phyloP scores from a whole-genome alignment of 2,888 invertebrate genomes.

The Drosophila parthenogenetica region DNA sequence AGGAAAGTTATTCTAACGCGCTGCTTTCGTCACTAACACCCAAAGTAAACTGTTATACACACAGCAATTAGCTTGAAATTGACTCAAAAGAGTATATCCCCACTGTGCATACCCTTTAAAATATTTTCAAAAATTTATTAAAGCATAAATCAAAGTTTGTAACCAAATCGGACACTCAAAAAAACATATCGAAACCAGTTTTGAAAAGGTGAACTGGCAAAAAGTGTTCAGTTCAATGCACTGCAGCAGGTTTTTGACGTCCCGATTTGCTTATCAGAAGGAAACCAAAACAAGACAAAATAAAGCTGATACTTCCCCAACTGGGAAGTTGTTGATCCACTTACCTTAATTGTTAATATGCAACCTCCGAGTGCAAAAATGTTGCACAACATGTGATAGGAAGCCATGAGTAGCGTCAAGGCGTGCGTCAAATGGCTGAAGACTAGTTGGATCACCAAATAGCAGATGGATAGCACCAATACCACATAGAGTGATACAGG shows the following conservation, averaged over 20 bases:
- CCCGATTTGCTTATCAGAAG: conserved; percentile 53
- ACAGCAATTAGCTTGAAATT: too few species aligned
- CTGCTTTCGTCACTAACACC: too few species aligned
- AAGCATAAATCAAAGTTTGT: conserved; percentile 16
- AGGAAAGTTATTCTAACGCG: too few species aligned
- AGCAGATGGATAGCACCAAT: conserved; percentile 89
- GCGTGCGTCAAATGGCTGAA: conserved; percentile 96
- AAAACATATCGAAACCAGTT: conserved; percentile 44
- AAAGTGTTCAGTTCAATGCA: conserved; percentile 45
- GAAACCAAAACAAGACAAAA: neutral
- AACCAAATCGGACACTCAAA: conserved; percentile 22
- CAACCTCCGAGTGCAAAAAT: conserved; percentile 94
- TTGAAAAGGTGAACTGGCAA: conserved; percentile 6
- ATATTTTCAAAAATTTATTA: conserved; percentile 16
- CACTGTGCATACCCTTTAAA: neutral
- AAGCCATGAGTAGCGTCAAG: conserved; percentile 95
- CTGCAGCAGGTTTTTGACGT: conserved; percentile 24
- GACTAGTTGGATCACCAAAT: conserved; percentile 93
- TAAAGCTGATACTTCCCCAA: conserved; percentile 37
- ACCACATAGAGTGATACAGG: conserved; percentile 91
- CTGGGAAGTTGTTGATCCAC: conserved; percentile 58
- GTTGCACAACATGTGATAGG: conserved; percentile 97
- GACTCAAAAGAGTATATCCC: neutral
- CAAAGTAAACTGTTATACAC: neutral
- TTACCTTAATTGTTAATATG: conserved; percentile 92